Evolutionary conservation across 1,140 invertebrate genomes (phyloP), one percentile per base, ranked within the genome.

Genomic region (Lucilia sericata): DNA sequence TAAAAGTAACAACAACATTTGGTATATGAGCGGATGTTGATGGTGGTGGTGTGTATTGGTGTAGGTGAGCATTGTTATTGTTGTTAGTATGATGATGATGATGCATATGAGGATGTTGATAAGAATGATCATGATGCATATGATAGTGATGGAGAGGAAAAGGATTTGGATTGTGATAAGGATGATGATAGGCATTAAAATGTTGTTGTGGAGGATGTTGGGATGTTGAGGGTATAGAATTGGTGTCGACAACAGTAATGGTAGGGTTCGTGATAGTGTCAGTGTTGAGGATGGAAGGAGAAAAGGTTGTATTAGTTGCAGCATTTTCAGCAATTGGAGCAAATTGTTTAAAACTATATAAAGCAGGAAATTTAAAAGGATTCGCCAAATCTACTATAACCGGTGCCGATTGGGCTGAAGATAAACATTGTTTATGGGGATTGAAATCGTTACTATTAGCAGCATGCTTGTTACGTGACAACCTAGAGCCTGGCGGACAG

Each of bases 291-390:
- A 12, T 70, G 65, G 65, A 70, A 25, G 65, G 65, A 70, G n/a
- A 70, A 70, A 70, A 51, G 30, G 21, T 34, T 30, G 36, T 74
- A 70, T 83, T 83, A 49, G 19, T 75, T 49, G 82, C 42, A n/a
- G 82, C 82, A 74, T 51, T 74, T 83, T 89, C 88, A 10, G 88
- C 86, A 30, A 89, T 89, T 21, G 87, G 87, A 47, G 87, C 88
- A 83, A 89, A 89, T 14, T 85, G 85, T 82, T 60, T 89, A 8
- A 89, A 86, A 86, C 74, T 51, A 70, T 25, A 49, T 51, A 81
- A 80, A 65, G 86, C 82, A 17, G 83, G 76, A 85, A 88, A 90
- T 2, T 86, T 86, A 85, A 90, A 89, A 0, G 89, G 87, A 86
- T 87, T 90, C 74, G 86, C 86, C 0, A 65, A 60, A 74, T 74